Evolutionary conservation across 2,797 vertebrate species (phyloP).

Genomic region (Pangasius djambal): DNA sequence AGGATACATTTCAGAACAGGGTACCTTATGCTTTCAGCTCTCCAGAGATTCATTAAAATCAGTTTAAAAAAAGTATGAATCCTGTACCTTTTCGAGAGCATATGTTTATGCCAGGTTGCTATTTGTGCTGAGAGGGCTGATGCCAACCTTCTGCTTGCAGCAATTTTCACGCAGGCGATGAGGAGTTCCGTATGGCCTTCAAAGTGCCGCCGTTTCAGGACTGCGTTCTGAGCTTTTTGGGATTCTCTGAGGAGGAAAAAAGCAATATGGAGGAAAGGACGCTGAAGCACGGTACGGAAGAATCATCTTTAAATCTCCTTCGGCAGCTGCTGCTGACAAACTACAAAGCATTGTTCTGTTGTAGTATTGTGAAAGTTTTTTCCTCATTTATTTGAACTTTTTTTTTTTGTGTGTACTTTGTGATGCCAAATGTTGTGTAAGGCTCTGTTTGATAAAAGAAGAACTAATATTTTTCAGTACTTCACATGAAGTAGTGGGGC

Average conservation of each 20-base stretch:
- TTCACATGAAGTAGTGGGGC: background rate
- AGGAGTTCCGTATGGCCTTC: slow-evolving; percentile 88
- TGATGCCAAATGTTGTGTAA: background rate
- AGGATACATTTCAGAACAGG: background rate
- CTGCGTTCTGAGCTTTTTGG: slow-evolving; percentile 91
- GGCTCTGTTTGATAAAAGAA: background rate
- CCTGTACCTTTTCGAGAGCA: slow-evolving; percentile 8
- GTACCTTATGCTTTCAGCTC: slow-evolving; percentile 15
- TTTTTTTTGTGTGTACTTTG: background rate
- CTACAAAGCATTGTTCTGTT: slow-evolving; percentile 15
- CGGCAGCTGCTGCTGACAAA: background rate
- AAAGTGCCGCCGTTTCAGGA: slow-evolving; percentile 97
- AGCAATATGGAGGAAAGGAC: slow-evolving; percentile 96
- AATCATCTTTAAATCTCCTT: background rate
- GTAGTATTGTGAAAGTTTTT: background rate
- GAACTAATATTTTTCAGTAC: background rate
- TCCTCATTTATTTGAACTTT: background rate
- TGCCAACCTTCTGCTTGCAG: slow-evolving; percentile 64
- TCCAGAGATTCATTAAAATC: slow-evolving; percentile 31
- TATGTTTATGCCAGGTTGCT: slow-evolving; percentile 22
- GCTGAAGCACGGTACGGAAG: slow-evolving; percentile 86
- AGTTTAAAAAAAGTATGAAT: slow-evolving; percentile 12
- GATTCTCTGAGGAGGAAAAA: slow-evolving; percentile 94
- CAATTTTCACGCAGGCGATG: slow-evolving; percentile 83
- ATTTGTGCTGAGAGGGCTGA: slow-evolving; percentile 25